phyloP scores from a whole-genome alignment of 35 echinoderm and acorn worm species.

The Apostichopus californicus region DNA sequence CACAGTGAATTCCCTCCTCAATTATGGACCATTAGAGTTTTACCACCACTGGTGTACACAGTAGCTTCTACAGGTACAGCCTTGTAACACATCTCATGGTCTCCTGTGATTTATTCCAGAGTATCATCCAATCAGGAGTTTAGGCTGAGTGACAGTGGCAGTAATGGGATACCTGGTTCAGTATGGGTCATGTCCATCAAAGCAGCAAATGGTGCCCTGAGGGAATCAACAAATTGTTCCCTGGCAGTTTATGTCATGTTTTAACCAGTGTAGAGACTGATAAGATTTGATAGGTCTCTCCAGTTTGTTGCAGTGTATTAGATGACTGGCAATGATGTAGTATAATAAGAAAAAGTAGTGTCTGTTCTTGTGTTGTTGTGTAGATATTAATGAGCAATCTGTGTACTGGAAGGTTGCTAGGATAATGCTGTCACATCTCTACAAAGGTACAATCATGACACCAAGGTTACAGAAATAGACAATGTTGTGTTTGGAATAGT shows the following conservation, averaged over 20 bases:
- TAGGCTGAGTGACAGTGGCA: neutral
- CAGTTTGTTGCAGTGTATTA: too few species aligned
- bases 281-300: too few species aligned
- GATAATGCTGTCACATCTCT: too few species aligned
- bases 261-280: neutral
- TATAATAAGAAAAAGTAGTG: too few species aligned
- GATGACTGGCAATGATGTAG: too few species aligned
- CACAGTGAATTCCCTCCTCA: neutral
- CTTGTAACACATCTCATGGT: neutral
- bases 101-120: slow-evolving; percentile 3
- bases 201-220: neutral
- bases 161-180: slow-evolving; percentile 30
- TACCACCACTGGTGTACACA: neutral
- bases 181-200: slow-evolving; percentile 33
- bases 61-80: neutral
- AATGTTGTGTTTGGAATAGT: too few species aligned
- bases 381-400: too few species aligned
- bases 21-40: neutral
- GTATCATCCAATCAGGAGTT: neutral
- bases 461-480: too few species aligned
- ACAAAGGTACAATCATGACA: too few species aligned
- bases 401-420: too few species aligned
- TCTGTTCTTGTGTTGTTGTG: too few species aligned
- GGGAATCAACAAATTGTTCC: slow-evolving; percentile 25
- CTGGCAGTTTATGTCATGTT: slow-evolving; percentile 20